A percentile compares a stretch with the other conserved stretches of the same genome.
These are phyloP conservation scores for Hetaerina americana DNA, from an alignment of 1,140 invertebrate genomes.

Conservation along the genomic window DNA sequence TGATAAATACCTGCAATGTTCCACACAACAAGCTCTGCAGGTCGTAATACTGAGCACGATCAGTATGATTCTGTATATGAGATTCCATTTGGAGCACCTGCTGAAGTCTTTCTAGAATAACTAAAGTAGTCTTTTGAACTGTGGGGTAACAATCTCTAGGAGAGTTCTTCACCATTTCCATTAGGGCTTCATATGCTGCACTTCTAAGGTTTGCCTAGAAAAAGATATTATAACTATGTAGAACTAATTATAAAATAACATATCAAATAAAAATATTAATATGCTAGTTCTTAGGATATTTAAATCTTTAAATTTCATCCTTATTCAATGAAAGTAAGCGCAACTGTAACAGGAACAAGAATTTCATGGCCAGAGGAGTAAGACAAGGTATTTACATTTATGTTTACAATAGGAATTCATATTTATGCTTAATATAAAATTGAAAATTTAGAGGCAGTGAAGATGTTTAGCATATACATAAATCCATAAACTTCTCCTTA, in stretches of 20 bases:
- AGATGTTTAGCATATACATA: too few species aligned
- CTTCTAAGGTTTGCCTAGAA: conserved; percentile 75
- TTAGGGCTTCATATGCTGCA: conserved; percentile 95
- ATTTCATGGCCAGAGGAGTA: too few species aligned
- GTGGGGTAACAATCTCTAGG: conserved; percentile 93
- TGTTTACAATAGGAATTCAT: too few species aligned
- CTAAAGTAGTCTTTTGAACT: conserved; percentile 91
- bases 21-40: conserved; percentile 93
- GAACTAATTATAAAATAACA: too few species aligned
- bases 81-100: conserved; percentile 87
- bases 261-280: conserved; percentile 10
- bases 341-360: not conserved
- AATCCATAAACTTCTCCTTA: too few species aligned
- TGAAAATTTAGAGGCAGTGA: too few species aligned
- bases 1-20: conserved; percentile 68
- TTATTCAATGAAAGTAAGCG: not conserved
- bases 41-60: conserved; percentile 91
- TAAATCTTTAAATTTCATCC: not conserved
- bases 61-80: conserved; percentile 70
- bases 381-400: too few species aligned
- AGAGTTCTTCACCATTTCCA: conserved; percentile 99
- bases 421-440: too few species aligned
- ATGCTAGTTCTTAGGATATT: not conserved
- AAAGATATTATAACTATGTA: conserved; percentile 10
- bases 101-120: conserved; percentile 87